These are phyloP conservation scores for Ditula angustiorana DNA, from an alignment of 2,888 invertebrate genomes.

Conservation along the genomic window DNA sequence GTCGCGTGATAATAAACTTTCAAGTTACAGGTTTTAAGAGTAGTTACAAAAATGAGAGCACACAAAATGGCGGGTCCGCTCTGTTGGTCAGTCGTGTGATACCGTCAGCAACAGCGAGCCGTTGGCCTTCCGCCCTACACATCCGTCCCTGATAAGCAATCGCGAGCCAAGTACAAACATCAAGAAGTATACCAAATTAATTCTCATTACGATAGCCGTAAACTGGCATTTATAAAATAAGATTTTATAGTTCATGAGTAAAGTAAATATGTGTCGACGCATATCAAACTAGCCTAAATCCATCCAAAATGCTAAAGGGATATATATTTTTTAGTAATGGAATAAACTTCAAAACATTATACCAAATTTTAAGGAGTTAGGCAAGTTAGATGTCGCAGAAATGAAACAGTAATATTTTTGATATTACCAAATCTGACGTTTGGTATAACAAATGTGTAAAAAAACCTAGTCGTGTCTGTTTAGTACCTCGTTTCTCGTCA, in stretches of 20 bases:
- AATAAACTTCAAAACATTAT: no score
- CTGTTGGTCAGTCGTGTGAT: slow-evolving; percentile 47
- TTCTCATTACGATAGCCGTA: slow-evolving; percentile 1
- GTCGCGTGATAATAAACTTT: slow-evolving; percentile 8
- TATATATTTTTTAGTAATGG: no score
- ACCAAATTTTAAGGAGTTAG: no score
- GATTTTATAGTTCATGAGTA: no score
- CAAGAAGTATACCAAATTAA: slow-evolving; percentile 25
- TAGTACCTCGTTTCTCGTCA: not conserved
- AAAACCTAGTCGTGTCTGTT: not conserved
- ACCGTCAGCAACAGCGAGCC: slow-evolving; percentile 42
- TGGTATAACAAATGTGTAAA: not conserved
- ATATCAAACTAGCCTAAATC: no score
- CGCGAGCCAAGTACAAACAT: slow-evolving; percentile 55
- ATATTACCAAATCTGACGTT: not conserved
- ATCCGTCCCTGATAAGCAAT: slow-evolving; percentile 75
- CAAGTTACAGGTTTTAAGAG: slow-evolving; percentile 2
- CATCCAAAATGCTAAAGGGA: no score
- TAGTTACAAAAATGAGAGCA: slow-evolving; percentile 16
- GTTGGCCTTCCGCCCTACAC: slow-evolving; percentile 72
- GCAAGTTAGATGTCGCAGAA: no score
- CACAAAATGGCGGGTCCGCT: slow-evolving; percentile 34
- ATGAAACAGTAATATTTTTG: not conserved
- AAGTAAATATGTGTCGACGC: no score
- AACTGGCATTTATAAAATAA: not conserved